Conservation (phyloP, 2,113 vertebrate genomes). For the Oncorhynchus tshawytscha region DNA sequence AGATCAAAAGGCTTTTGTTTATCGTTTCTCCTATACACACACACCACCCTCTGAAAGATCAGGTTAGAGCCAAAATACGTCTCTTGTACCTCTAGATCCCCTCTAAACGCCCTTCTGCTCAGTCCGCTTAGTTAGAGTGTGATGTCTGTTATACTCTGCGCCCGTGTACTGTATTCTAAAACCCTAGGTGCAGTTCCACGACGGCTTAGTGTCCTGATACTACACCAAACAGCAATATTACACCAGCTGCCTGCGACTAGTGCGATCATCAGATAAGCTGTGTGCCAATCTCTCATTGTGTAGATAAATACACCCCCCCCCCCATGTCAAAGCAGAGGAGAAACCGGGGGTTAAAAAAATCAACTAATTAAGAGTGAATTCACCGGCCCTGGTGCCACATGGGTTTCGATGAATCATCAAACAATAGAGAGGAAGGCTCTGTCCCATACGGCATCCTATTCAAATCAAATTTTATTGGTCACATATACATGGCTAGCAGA, state of each 20-base stretch:
- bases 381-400: conserved; percentile 53
- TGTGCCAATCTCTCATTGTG: conserved; percentile 63
- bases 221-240: conserved; percentile 55
- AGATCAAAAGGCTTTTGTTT: too few species aligned
- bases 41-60: too few species aligned
- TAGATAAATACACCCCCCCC: conserved; percentile 48
- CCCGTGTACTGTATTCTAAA: conserved; percentile 24
- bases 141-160: background rate
- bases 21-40: too few species aligned
- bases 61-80: too few species aligned
- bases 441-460: conserved; percentile 36
- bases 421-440: conserved; percentile 32
- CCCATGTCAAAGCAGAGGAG: conserved; percentile 46
- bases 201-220: conserved; percentile 26
- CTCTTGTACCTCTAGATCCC: conserved; percentile 23
- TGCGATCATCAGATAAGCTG: conserved; percentile 59
- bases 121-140: conserved; percentile 32
- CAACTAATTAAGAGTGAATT: conserved; percentile 72
- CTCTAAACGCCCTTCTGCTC: conserved; percentile 64
- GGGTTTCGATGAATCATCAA: conserved; percentile 71
- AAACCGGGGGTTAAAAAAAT: conserved; percentile 48
- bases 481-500: too few species aligned
- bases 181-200: conserved; percentile 37
- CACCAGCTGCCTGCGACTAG: conserved; percentile 37
- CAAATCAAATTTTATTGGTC: too few species aligned